phyloP scores from a whole-genome alignment of 1,140 invertebrate species.

The Bombus balteatus region DNA sequence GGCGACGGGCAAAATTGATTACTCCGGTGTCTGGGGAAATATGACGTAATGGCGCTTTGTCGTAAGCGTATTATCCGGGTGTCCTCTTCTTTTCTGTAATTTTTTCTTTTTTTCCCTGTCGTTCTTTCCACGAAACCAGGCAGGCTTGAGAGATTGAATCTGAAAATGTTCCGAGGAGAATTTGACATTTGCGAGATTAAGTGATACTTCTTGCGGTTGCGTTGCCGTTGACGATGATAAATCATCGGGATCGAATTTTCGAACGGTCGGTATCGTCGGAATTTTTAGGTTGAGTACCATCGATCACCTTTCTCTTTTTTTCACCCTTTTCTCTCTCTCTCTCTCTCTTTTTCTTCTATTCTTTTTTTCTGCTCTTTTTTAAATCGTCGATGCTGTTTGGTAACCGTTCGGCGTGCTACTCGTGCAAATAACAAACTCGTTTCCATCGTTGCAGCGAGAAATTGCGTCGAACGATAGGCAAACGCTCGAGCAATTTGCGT shows the following conservation, averaged over 20 bases:
- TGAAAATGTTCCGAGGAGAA: conserved; percentile 47
- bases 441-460: conserved; percentile 20
- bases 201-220: conserved; percentile 33
- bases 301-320: conserved; percentile 5
- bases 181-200: conserved; percentile 54
- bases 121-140: not conserved
- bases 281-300: conserved; percentile 21
- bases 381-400: conserved; percentile 7
- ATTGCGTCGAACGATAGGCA: conserved; percentile 11
- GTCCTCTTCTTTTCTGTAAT: conserved; percentile 2
- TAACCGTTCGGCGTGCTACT: conserved; percentile 13
- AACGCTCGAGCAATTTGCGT: conserved; percentile 33
- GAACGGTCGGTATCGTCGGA: not conserved
- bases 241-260: conserved; percentile 39
- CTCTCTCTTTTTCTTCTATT: not conserved
- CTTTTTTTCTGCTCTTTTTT: not conserved
- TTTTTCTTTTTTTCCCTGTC: not conserved
- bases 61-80: conserved; percentile 43
- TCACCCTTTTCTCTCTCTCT: not conserved
- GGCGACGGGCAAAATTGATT: conserved; percentile 48
- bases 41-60: conserved; percentile 52
- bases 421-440: conserved; percentile 34
- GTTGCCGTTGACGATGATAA: conserved; percentile 32
- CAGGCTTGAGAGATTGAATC: conserved; percentile 46
- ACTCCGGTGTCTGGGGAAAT: conserved; percentile 45